Conservation (phyloP, 2,888 invertebrate genomes). For the Drosophila rellima region DNA sequence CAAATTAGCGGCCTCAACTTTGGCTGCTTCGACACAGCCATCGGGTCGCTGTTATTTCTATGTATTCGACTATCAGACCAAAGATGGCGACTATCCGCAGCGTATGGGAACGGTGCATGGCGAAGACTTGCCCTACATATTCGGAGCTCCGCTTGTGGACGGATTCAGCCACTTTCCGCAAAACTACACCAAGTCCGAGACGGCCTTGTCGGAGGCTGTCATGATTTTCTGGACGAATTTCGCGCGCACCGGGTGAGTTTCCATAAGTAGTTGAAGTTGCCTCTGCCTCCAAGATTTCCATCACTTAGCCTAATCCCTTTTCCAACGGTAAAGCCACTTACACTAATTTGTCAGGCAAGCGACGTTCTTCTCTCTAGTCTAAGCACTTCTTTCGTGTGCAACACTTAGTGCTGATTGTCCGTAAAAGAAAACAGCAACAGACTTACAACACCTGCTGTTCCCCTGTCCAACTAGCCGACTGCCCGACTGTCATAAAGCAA, state of each 20-base stretch:
- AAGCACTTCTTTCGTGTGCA: constrained; percentile 41
- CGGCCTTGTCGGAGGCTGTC: constrained; percentile 94
- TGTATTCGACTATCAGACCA: constrained; percentile 96
- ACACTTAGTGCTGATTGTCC: constrained; percentile 68
- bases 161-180: constrained; percentile 93
- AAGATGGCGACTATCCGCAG: constrained; percentile 95
- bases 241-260: constrained; percentile 94
- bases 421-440: constrained; percentile 30
- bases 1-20: constrained; percentile 74
- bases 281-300: background rate
- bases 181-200: constrained; percentile 95
- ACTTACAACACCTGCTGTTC: constrained; percentile 48
- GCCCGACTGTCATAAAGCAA: constrained; percentile 18
- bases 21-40: constrained; percentile 72
- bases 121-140: constrained; percentile 95
- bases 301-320: constrained; percentile 1
- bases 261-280: constrained; percentile 20
- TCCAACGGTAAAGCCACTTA: constrained; percentile 36
- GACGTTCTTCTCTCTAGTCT: constrained; percentile 24
- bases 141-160: constrained; percentile 95
- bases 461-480: background rate
- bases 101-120: constrained; percentile 97
- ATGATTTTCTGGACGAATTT: constrained; percentile 96
- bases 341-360: constrained; percentile 44
- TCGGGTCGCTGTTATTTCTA: constrained; percentile 95